phyloP scores from a whole-genome alignment of 2,113 vertebrate genomes.

The Epinephelus fuscoguttatus region DNA sequence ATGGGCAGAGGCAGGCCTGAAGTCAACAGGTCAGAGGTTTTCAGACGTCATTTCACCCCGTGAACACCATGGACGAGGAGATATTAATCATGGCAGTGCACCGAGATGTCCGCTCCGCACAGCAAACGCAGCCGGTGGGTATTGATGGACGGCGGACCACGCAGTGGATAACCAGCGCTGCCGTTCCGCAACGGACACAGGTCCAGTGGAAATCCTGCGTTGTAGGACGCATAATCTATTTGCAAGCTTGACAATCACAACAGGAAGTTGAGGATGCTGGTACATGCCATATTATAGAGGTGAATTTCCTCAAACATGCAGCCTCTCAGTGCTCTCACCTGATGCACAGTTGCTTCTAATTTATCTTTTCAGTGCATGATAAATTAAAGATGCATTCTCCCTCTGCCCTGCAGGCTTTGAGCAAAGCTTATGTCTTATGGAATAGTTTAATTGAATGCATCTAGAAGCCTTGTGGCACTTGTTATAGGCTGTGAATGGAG shows the following conservation, averaged over 20 bases:
- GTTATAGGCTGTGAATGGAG: constrained; percentile 1
- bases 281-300: not conserved
- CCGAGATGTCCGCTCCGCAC: too few species aligned
- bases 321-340: not conserved
- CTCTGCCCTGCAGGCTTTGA: constrained; percentile 18
- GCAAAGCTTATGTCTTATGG: not conserved
- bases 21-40: too few species aligned
- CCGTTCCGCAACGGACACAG: too few species aligned
- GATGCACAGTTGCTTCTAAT: not conserved
- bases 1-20: too few species aligned
- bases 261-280: not conserved
- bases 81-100: too few species aligned
- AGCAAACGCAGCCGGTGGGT: too few species aligned
- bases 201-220: too few species aligned
- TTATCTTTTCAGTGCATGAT: constrained; percentile 15
- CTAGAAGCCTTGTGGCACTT: constrained; percentile 21
- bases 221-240: not conserved
- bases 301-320: not conserved
- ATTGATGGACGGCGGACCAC: too few species aligned
- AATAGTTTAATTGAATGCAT: constrained; percentile 3
- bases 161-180: too few species aligned
- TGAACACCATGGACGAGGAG: too few species aligned
- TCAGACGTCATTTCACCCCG: too few species aligned
- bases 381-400: constrained; percentile 2
- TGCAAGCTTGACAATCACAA: not conserved